Base-by-base conservation (phyloP, 2,113 vertebrate species). In the Sturnus vulgaris region DNA sequence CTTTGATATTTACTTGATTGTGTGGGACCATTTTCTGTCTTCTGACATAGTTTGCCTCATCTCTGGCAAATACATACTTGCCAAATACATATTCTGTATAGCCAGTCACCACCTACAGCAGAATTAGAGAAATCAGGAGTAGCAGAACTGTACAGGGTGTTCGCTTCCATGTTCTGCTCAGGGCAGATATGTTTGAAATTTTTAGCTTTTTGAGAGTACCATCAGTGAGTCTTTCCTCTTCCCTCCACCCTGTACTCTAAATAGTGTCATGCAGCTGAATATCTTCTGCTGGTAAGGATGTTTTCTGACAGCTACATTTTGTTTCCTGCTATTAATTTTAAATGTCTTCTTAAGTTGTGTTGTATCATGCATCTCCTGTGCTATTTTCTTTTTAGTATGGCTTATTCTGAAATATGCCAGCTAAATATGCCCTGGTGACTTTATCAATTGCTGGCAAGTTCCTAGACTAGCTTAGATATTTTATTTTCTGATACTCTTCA, bases 171-270 rank as follows among this genome's bases (percentile, higher is more conserved):
- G n/a, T 66, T 82, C 10, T 39, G n/a, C 15, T 88, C 21, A 37
- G 56, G n/a, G 37, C 28, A 79, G 13, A 7, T 39, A 52, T 35
- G 12, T 65, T 90, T 78, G 57, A 56, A 53, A 60, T 42, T 73
- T 40, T 10, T 19, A 27, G 7, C 8, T 73, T 73, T 72, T 40
- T 57, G 49, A 44, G 14, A 69, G 28, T 76, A 44, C 23, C 20
- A 16, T 44, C 30, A 61, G 16, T 9, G 20, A 57, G 15, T 16
- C 21, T 73, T 33, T 31, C 7, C 23, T 10, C 56, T 49, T 14
- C 11, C 35, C 3, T 5, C 7, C 14, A 1, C 2, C 16, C 3
- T 7, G 11, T 11, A 5, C 7, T 73, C 15, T 9, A 35, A 52
- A 23, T 3, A 30, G 8, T 33, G 30, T 50, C 27, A 15, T 46